A percentile compares a stretch with the other conserved stretches of the same genome.
Evolutionary conservation across 2,888 invertebrate species (phyloP).

Genomic region (Drosophila nigricruria): DNA sequence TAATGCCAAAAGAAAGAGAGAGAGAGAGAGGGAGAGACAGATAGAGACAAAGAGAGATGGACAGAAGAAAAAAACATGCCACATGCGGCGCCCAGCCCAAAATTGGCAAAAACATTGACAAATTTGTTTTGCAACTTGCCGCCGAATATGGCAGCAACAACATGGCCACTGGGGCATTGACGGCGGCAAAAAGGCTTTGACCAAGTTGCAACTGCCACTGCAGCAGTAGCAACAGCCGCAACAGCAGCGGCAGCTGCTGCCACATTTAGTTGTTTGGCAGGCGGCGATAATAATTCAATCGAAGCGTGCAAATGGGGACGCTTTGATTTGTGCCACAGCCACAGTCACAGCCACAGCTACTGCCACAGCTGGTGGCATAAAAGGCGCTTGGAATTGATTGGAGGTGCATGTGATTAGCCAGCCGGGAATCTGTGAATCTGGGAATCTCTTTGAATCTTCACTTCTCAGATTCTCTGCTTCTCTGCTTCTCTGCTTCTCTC

Average conservation of each 20-base stretch:
- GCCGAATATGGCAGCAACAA: conserved; percentile 45
- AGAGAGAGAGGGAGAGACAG: not conserved
- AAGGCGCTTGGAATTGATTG: conserved; percentile 79
- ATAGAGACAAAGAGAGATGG: conserved; percentile 11
- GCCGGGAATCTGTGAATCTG: conserved; percentile 27
- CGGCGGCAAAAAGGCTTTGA: conserved; percentile 46
- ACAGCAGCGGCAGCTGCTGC: not conserved
- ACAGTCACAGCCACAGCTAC: not conserved
- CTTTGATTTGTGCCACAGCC: conserved; percentile 55
- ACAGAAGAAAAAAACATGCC: conserved; percentile 19
- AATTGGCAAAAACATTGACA: conserved; percentile 76
- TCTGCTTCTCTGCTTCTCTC: not conserved
- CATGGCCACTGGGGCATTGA: conserved; percentile 58
- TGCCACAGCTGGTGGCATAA: conserved; percentile 56
- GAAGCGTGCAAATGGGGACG: conserved; percentile 76
- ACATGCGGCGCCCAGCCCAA: conserved; percentile 51
- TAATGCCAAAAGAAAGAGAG: conserved; percentile 50
- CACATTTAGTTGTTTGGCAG: conserved; percentile 32
- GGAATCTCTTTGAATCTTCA: conserved; percentile 2
- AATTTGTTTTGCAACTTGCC: conserved; percentile 77
- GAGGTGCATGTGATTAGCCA: conserved; percentile 75
- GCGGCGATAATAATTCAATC: conserved; percentile 77
- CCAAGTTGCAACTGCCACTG: conserved; percentile 23
- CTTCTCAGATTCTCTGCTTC: not conserved
- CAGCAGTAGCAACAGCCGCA: not conserved